A percentile compares a stretch with the other conserved stretches of the same genome.
These are phyloP conservation scores for Drosophila parabipectinata DNA, from an alignment of 1,140 invertebrate genomes.

Conservation along the genomic window DNA sequence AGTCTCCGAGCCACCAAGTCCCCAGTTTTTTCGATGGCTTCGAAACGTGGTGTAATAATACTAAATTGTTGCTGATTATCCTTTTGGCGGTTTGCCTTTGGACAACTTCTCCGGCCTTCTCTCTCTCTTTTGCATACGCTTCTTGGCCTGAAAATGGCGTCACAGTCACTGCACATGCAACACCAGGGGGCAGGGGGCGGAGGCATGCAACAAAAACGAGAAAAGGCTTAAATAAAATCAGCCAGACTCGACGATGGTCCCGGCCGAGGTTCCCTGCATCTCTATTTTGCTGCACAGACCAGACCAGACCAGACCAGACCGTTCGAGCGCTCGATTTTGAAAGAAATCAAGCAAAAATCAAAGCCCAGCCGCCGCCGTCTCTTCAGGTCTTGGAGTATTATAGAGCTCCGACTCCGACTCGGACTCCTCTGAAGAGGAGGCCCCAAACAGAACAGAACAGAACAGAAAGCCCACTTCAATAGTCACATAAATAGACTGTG, in stretches of 20 bases:
- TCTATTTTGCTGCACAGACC: conserved; percentile 1
- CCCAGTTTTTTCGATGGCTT: conserved; percentile 65
- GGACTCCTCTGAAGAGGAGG: conserved; percentile 38
- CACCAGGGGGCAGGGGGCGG: not conserved
- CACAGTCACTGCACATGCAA: conserved; percentile 71
- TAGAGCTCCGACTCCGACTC: conserved; percentile 16
- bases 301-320: not conserved
- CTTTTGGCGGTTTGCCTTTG: conserved; percentile 83
- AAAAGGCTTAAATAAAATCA: conserved; percentile 20
- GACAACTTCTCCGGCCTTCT: conserved; percentile 60
- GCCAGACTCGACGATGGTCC: conserved; percentile 28
- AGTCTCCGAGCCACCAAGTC: no score
- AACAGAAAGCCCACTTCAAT: conserved; percentile 69
- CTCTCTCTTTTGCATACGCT: conserved; percentile 67
- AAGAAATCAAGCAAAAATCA: conserved; percentile 83
- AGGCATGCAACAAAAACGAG: conserved; percentile 23
- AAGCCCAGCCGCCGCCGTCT: conserved; percentile 50
- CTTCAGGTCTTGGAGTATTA: conserved; percentile 41
- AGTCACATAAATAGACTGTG: conserved; percentile 79
- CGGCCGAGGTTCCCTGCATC: conserved; percentile 5
- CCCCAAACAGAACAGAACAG: conserved; percentile 11
- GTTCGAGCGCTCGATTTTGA: conserved; percentile 67
- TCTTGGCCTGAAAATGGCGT: conserved; percentile 72
- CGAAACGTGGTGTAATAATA: conserved; percentile 84
- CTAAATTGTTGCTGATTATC: conserved; percentile 84